Percentiles rank a stretch among this genome's conserved stretches.
Evolutionary conservation across 2,113 vertebrate genomes (phyloP).

Genomic region (Caretta caretta): DNA sequence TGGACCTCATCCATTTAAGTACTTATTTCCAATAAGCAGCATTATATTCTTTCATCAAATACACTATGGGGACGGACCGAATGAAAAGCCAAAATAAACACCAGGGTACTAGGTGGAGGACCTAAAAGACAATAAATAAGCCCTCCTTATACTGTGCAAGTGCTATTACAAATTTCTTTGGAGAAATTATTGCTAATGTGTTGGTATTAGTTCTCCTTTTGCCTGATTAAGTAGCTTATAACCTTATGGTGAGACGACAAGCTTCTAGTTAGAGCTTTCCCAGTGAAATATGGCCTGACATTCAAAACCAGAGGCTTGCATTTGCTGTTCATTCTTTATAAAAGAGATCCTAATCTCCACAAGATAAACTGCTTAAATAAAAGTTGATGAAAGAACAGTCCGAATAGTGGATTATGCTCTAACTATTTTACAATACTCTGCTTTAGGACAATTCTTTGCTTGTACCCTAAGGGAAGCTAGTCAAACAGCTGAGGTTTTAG

Average conservation of each 20-base stretch:
- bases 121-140: conserved; percentile 53
- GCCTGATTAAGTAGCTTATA: conserved; percentile 64
- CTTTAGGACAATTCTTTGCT: conserved; percentile 56
- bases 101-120: not conserved
- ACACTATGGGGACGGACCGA: not conserved
- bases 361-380: conserved; percentile 80
- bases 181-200: conserved; percentile 50
- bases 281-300: conserved; percentile 74
- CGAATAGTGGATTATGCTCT: conserved; percentile 53
- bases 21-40: not conserved
- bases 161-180: conserved; percentile 48
- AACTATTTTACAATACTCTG: conserved; percentile 61
- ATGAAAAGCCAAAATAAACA: not conserved
- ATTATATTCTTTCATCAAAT: not conserved
- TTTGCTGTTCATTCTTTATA: conserved; percentile 73
- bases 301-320: conserved; percentile 70
- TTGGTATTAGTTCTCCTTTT: conserved; percentile 64
- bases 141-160: not conserved
- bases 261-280: conserved; percentile 57
- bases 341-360: conserved; percentile 76
- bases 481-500: not conserved
- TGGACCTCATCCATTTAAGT: not conserved
- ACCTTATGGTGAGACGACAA: conserved; percentile 48
- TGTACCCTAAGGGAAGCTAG: conserved; percentile 34
- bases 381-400: conserved; percentile 75